Evolutionary conservation across 2,797 vertebrate species (phyloP), one percentile per base, ranked within the genome.

Genomic region (Hirundo rustica): DNA sequence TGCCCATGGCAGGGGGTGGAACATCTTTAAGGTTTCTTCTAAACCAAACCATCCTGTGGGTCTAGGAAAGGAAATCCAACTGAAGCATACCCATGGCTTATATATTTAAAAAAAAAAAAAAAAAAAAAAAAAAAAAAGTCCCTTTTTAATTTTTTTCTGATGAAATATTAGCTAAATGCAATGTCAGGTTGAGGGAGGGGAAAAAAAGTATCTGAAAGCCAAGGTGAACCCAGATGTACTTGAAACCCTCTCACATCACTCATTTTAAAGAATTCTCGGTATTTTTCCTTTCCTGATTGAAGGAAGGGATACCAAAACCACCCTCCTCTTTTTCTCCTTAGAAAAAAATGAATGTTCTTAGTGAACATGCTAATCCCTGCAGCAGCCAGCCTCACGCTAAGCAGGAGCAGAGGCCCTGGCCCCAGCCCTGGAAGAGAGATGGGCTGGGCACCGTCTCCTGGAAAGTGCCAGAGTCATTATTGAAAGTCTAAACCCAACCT

Each of bases 121-220:
- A 9, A 4, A 4, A 14, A 42, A 15, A 42, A 14, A 5, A 8
- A 5, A 13, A 27, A 51, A 32, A 8, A 3, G 4, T 13, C 3
- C 3, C 1, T 51, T 48, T 5, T 20, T 36, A 53, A 5, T 44
- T 67, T 53, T 76, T 53, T 54, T 29, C 20, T 36, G 21, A 45
- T 78, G 34, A 90, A 75, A 30, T 71, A 65, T 19, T 47, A 40
- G 9, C 70, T 60, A 45, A 77, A 78, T 26, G 27, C 18, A 14
- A 64, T 29, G 10, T 50, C 8, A 3, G 3, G 25, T 6, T 47
- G 47, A 72, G 7, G 20, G 5, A 19, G 11, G 29, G 16, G 4
- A 1, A 34, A 4, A 34, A 4, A 78, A 3, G 3, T 4, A 45
- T 54, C 57, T 42, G 50, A 68, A 77, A 83, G 38, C 54, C 47